Conservation (phyloP, 2,797 vertebrate species). For the Mastacembelus armatus region DNA sequence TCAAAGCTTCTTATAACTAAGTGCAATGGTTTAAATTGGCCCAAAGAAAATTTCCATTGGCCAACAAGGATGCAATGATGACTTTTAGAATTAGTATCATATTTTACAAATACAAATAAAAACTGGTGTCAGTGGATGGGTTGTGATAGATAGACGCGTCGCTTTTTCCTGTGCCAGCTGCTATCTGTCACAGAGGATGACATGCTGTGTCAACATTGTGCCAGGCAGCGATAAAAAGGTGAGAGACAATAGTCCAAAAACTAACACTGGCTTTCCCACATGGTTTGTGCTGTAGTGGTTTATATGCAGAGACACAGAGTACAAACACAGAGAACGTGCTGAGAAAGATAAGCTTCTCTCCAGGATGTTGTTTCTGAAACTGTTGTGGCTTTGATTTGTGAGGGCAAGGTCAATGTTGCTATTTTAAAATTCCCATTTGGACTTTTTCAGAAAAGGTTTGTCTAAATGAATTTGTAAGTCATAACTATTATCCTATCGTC, state of each 20-base stretch:
- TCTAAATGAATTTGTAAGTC: background rate
- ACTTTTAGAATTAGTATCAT: too few relatives aligned
- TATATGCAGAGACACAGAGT: slow-evolving; percentile 55
- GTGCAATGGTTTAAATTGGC: slow-evolving; percentile 2
- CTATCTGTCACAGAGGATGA: slow-evolving; percentile 44
- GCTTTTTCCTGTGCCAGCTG: slow-evolving; percentile 42
- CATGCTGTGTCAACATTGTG: slow-evolving; percentile 61
- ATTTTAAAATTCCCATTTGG: slow-evolving; percentile 2
- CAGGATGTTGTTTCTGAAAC: slow-evolving; percentile 4
- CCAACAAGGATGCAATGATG: slow-evolving; percentile 18
- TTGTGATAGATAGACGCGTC: slow-evolving; percentile 12
- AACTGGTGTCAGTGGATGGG: slow-evolving; percentile 28
- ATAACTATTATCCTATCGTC: background rate
- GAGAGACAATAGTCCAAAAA: slow-evolving; percentile 54
- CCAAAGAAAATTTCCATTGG: slow-evolving; percentile 17
- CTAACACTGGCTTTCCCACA: slow-evolving; percentile 50
- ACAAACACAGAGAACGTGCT: slow-evolving; percentile 57
- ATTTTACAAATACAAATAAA: too few relatives aligned
- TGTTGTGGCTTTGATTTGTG: slow-evolving; percentile 19
- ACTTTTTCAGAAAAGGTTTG: background rate
- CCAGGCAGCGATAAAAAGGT: slow-evolving; percentile 60
- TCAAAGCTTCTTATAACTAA: background rate
- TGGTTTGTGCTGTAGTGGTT: slow-evolving; percentile 39
- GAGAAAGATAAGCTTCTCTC: slow-evolving; percentile 47
- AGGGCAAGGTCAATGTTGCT: background rate